Conservation (phyloP, 2,113 vertebrate species). For the Panthera leo region DNA sequence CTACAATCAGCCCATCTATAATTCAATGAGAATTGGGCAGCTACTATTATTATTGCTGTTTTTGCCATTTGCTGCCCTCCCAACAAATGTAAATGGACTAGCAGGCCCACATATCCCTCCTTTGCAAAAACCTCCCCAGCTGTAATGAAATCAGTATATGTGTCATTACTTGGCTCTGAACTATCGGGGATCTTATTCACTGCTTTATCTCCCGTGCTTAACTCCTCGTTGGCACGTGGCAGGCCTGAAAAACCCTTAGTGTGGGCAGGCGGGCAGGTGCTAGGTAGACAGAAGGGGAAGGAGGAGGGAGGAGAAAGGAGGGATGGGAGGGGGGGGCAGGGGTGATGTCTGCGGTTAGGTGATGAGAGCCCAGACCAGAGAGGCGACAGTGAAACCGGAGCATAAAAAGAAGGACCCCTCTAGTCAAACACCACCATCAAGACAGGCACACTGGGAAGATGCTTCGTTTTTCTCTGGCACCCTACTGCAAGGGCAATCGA, state of each 20-base stretch:
- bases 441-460: background rate
- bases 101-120: background rate
- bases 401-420: background rate
- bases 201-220: background rate
- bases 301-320: background rate
- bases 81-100: background rate
- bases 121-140: background rate
- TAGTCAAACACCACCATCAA: background rate
- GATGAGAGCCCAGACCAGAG: background rate
- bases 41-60: background rate
- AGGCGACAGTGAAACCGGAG: fast-evolving
- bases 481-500: background rate
- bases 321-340: background rate
- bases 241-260: background rate
- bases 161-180: background rate
- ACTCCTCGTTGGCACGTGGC: background rate
- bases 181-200: background rate
- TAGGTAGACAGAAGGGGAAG: background rate
- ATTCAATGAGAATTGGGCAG: background rate
- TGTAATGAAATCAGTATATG: background rate
- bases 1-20: background rate
- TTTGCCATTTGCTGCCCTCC: background rate
- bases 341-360: background rate
- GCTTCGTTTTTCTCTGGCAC: background rate
- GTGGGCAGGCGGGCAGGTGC: background rate